A percentile compares a stretch with the other conserved stretches of the same genome.
Conservation (phyloP, 2,113 vertebrate species). For the Tichodroma muraria region DNA sequence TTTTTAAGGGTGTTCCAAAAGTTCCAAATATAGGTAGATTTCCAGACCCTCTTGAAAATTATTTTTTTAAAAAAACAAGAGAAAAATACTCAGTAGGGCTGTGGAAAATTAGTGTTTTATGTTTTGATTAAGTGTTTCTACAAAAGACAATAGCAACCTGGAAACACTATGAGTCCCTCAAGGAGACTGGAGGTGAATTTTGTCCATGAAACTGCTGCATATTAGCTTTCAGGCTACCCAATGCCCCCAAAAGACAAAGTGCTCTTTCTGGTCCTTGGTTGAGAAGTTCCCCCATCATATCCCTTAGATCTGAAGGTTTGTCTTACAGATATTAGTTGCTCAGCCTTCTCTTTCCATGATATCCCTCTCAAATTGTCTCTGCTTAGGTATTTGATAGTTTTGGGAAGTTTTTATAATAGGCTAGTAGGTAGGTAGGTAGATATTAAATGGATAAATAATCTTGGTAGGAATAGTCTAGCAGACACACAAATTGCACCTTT, state of each 20-base stretch:
- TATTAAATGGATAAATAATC: neutral
- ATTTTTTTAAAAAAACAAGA: accelerated
- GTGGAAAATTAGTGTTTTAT: neutral
- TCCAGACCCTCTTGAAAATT: neutral
- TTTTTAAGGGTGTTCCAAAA: neutral
- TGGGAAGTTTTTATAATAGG: neutral
- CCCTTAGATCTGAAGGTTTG: neutral
- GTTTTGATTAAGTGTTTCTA: neutral
- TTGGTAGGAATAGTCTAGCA: neutral
- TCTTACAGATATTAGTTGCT: neutral
- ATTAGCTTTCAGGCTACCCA: neutral
- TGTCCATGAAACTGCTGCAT: neutral
- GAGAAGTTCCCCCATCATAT: neutral
- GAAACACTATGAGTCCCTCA: neutral
- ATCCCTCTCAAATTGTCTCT: neutral
- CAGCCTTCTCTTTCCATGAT: neutral
- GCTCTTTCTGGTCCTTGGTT: neutral
- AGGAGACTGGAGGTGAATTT: neutral
- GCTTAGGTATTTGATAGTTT: neutral
- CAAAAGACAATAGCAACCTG: neutral
- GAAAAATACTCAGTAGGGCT: neutral
- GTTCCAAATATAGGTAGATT: neutral
- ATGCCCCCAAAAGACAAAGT: accelerated
- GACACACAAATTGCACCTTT: neutral
- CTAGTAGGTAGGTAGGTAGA: neutral